Evolutionary conservation across 2,888 invertebrate genomes (phyloP), one percentile per base, ranked within the genome.

Genomic region (Isoperla grammatica): DNA sequence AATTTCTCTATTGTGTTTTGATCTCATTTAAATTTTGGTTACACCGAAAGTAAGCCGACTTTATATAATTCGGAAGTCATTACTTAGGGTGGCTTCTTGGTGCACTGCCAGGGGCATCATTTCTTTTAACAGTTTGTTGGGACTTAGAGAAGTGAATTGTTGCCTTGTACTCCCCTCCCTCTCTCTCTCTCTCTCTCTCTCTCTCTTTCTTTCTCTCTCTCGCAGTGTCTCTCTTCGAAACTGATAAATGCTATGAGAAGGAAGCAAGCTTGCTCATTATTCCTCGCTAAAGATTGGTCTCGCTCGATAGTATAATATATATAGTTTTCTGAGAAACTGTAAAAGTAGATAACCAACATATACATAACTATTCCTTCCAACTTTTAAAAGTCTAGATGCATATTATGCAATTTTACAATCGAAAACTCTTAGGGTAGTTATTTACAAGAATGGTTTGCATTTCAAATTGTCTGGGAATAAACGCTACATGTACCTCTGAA

Each of bases 31-130:
- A 40, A 15, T 15, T 3, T 40, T 40, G 42, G 15, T 15, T 40
- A 40, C 42, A 40, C n/a, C 12, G 15, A 40, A 40, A 12, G 42
- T 40, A 40, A 12, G 42, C 42, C 42, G 43, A 6, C 42, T 42
- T 56, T 40, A 56, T 56, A 22, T 29, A 56, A 29, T 56, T 45
- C 45, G 42, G 56, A 56, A 56, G 29, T 56, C 45, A 20, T 56
- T 56, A 39, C 17, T 43, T 15, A 11, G 35, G 6, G 20, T 29
- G 22, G 43, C 17, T 35, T 35, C 35, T 4, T 11, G 2, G 13
- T 56, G 15, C n/a, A 13, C 35, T 37, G 48, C 57, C 37, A 15
- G 12, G 45, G 57, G 48, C 48, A 2, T 19, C 20, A 46, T 2
- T 23, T 20, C 43, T 19, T 23, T 46, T 29, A 13, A 19, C 19